Evolutionary conservation across 2,888 invertebrate species (phyloP), one percentile per base, ranked within the genome.

Genomic region (Pollenia labialis): DNA sequence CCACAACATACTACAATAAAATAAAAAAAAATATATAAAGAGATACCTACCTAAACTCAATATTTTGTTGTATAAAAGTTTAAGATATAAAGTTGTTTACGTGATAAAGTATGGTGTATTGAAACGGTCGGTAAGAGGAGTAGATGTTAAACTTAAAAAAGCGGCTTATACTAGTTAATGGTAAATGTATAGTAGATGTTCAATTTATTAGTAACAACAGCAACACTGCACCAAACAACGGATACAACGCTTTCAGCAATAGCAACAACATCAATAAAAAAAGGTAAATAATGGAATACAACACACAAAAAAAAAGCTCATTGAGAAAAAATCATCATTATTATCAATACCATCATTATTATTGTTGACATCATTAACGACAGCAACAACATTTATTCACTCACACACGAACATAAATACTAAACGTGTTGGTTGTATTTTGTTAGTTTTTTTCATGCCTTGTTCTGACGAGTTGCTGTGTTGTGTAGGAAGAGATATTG

Each of bases 241-340:
- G 76, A 80, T 87, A 81, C 60, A 77, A 69, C 23, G 48, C 44
- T 82, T 40, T n/a, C 58, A 81, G 66, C 71, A 66, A 74, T 48
- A 74, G 56, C 69, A 69, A 66, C 66, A 66, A 60, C 71, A 82
- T 18, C 52, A 77, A 52, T 76, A 56, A 84, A 44, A 48, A 66
- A 83, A 81, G 81, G 83, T 84, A 84, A 87, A 81, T 84, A 87
- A 77, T 81, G 56, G 84, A 84, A 72, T 68, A 56, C 40, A 16
- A 46, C 32, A 32, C 32, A 32, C 32, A 46, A 52, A 69, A 79
- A 75, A 68, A 82, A 76, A 77, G 81, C 84, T 84, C 86, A 87
- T 87, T 87, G 81, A 87, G 84, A 68, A 87, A 87, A 85, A 76
- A 81, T 77, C 12, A 64, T 71, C 82, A 74, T 80, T 71, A 80